Conservation (phyloP, 2,888 invertebrate genomes). For the Tineola bisselliella region DNA sequence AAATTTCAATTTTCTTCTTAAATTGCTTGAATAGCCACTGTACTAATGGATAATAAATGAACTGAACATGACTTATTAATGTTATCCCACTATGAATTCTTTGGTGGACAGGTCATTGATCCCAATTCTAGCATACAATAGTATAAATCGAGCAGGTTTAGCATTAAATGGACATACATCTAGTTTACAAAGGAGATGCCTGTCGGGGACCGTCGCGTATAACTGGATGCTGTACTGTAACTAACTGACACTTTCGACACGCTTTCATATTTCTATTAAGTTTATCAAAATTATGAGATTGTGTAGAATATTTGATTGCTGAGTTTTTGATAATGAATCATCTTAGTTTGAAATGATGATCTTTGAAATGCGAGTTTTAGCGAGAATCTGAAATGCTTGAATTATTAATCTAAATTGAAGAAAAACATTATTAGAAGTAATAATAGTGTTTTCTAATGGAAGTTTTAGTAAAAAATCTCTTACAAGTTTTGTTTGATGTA, state of each 20-base stretch:
- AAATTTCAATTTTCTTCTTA: conserved; percentile 3
- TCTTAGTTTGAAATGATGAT: too few species aligned
- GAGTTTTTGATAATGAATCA: too few species aligned
- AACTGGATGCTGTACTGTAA: conserved; percentile 29
- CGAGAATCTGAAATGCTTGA: too few species aligned
- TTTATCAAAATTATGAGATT: too few species aligned
- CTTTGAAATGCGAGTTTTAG: too few species aligned
- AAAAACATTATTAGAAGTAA: too few species aligned
- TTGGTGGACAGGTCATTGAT: conserved; percentile 27
- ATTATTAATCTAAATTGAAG: too few species aligned
- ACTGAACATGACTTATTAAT: conserved; percentile 12
- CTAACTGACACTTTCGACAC: neutral
- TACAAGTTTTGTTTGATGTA: too few species aligned
- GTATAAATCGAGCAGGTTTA: conserved; percentile 22
- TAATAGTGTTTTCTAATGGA: too few species aligned
- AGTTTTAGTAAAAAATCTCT: too few species aligned
- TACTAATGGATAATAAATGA: conserved; percentile 4
- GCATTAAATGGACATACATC: conserved; percentile 34
- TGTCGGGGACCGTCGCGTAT: conserved; percentile 30
- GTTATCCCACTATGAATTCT: conserved; percentile 9
- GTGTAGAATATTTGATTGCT: too few species aligned
- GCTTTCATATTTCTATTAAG: neutral
- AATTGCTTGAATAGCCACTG: conserved; percentile 7
- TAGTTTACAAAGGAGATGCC: conserved; percentile 33
- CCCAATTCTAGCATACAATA: conserved; percentile 33